These are phyloP conservation scores for Melanchra persicariae DNA, from an alignment of 2,888 invertebrate species.

Conservation along the genomic window DNA sequence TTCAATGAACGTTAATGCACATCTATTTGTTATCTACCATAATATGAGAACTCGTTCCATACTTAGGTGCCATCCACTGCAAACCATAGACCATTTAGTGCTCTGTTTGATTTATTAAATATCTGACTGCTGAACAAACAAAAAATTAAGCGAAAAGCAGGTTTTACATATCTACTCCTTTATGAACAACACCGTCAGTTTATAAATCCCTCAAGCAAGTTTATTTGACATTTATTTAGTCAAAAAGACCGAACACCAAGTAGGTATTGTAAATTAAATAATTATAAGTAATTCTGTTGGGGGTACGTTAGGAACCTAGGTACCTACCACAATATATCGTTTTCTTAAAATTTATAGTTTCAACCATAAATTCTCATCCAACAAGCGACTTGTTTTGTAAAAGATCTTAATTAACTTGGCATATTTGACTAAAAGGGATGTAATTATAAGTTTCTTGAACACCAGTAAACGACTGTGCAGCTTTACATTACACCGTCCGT, in stretches of 20 bases:
- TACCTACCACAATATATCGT: no score
- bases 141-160: not conserved
- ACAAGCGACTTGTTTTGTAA: not conserved
- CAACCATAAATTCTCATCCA: constrained; percentile 7
- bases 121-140: not conserved
- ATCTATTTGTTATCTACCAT: no score
- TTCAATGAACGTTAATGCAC: no score
- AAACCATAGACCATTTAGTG: not conserved
- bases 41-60: not conserved
- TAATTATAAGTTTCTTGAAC: constrained; percentile 18
- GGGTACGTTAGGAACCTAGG: not conserved
- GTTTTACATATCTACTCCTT: not conserved
- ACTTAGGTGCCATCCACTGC: no score
- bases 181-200: not conserved
- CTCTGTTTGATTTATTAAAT: not conserved
- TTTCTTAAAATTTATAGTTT: constrained; percentile 1
- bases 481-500: constrained; percentile 70
- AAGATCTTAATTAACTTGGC: not conserved
- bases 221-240: not conserved
- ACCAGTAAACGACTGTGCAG: constrained; percentile 55
- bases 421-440: not conserved
- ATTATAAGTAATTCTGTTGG: not conserved
- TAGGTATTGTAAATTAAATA: not conserved
- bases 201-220: not conserved
- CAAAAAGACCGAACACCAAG: not conserved